Percentiles rank a stretch among this genome's conserved stretches.
phyloP scores from a whole-genome alignment of 2,888 invertebrate species.

The Junonia oenone region DNA sequence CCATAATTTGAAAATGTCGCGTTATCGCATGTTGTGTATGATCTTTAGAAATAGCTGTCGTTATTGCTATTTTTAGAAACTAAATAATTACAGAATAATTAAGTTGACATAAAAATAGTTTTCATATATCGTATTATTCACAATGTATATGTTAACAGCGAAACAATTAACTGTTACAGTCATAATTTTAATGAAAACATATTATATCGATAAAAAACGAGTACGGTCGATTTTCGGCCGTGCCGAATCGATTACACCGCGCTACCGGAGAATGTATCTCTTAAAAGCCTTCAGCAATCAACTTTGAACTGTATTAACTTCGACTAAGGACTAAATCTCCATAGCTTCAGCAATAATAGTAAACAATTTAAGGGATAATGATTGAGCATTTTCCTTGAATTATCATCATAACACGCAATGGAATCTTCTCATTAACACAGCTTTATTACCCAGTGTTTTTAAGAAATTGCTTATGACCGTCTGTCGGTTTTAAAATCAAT shows the following conservation, averaged over 20 bases:
- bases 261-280: conserved; percentile 46
- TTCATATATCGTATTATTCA: neutral
- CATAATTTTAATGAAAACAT: conserved; percentile 21
- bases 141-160: neutral
- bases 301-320: conserved; percentile 7
- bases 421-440: conserved; percentile 37
- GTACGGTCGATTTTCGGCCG: conserved; percentile 32
- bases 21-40: neutral
- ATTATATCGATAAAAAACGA: conserved; percentile 20
- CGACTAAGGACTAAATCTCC: conserved; percentile 5
- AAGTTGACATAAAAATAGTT: too few species aligned
- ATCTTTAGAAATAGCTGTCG: neutral
- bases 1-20: neutral
- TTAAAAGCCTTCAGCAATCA: conserved; percentile 1
- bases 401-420: conserved; percentile 33
- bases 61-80: neutral
- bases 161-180: conserved; percentile 12
- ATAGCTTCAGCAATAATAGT: conserved; percentile 33
- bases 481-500: conserved; percentile 2
- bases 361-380: conserved; percentile 42
- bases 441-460: conserved; percentile 20
- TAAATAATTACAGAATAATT: too few species aligned
- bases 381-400: conserved; percentile 35
- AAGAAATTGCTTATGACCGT: neutral
- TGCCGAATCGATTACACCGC: conserved; percentile 55